phyloP scores from a whole-genome alignment of 2,113 vertebrate genomes.

The Cairina moschata region DNA sequence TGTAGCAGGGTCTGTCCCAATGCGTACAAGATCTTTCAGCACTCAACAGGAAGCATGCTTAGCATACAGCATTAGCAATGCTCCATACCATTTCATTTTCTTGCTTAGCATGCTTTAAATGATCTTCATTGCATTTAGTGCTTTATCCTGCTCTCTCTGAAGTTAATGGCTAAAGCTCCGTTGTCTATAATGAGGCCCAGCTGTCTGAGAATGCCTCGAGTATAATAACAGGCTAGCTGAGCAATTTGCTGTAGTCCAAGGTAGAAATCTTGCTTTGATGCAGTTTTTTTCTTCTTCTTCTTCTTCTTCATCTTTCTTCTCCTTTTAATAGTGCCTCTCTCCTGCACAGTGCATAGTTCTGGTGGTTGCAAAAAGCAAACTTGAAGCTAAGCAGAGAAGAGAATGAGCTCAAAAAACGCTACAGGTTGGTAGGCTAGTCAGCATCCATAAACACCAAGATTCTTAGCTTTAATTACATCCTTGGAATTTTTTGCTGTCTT shows the following conservation, averaged over 20 bases:
- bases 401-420: not conserved
- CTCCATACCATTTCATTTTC: not conserved
- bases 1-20: not conserved
- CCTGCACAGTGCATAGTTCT: not conserved
- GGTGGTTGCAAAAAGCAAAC: not conserved
- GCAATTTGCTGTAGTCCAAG: constrained; percentile 12
- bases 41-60: not conserved
- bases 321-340: not conserved
- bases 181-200: constrained; percentile 30
- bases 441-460: not conserved
- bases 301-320: not conserved
- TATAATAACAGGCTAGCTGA: not conserved
- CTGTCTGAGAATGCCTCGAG: not conserved
- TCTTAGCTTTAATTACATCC: not conserved
- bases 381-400: not conserved
- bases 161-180: not conserved
- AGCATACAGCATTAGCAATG: not conserved
- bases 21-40: not conserved
- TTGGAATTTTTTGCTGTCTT: not conserved
- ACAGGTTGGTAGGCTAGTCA: not conserved
- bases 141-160: constrained; percentile 33
- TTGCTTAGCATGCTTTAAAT: constrained; percentile 29
- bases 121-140: not conserved
- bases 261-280: constrained; percentile 22
- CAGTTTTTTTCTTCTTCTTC: not conserved